Evolutionary conservation across 2,113 vertebrate species (phyloP).

Genomic region (Alligator mississippiensis): DNA sequence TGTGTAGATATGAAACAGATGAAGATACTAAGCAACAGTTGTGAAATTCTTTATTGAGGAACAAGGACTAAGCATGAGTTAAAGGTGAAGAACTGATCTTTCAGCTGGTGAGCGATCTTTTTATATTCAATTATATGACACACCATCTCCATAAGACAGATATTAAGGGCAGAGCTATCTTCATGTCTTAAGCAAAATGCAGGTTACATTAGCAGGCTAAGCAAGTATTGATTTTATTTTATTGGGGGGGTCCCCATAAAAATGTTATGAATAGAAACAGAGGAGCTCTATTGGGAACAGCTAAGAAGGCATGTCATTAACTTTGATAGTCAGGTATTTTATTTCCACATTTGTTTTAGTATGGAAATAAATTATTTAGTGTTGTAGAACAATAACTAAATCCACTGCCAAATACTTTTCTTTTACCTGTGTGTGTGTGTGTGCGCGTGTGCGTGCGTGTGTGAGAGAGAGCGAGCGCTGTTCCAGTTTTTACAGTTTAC

Average conservation of each 20-base stretch:
- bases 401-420: not conserved
- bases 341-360: not conserved
- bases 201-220: not conserved
- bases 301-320: not conserved
- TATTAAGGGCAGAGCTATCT: not conserved
- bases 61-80: not conserved
- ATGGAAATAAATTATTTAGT: not conserved
- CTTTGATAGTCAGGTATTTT: fast-evolving
- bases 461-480: too few species aligned
- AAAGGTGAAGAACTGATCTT: not conserved
- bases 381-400: not conserved
- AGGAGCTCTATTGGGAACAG: too few species aligned
- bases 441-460: not conserved
- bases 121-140: not conserved
- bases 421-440: not conserved
- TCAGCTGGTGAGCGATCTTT: not conserved
- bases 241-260: not conserved
- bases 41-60: not conserved
- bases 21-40: not conserved
- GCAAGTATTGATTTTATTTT: not conserved
- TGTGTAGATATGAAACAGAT: not conserved
- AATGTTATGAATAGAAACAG: not conserved
- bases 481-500: not conserved
- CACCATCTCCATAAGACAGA: not conserved
- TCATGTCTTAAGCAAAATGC: not conserved